Evolutionary conservation across 2,888 invertebrate species (phyloP), one percentile per base, ranked within the genome.

Genomic region (Acronicta leporina): DNA sequence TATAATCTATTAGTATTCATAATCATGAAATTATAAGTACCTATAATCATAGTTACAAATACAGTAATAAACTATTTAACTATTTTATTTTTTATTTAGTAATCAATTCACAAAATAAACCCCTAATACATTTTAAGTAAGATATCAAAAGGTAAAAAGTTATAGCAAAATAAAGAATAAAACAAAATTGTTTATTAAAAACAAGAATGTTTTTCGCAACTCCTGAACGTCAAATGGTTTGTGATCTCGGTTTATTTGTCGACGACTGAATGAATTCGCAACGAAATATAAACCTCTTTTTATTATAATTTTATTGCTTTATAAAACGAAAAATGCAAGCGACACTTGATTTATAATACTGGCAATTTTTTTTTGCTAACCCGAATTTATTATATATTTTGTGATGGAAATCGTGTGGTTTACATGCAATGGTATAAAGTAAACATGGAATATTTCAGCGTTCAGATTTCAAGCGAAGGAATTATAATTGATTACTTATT

Each of bases 291-390:
- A 62, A 53, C 40, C 20, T 6, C 13, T 42, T 65, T 66, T 49
- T 52, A 49, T 50, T 35, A 63, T 57, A 53, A 66, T 63, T 68
- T 63, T 63, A 72, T 60, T 57, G 44, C 64, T 72, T 72, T 44
- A 52, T 8, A 15, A 10, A 55, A 54, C 8, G 40, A 52, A 54
- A 50, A 63, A 58, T 71, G 51, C 63, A 67, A 63, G 52, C 43
- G 33, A 27, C 46, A 41, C 51, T 70, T 71, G 67, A 62, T 66
- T 67, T 70, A 70, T 62, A 55, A 49, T 14, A 53, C 44, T 5
- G 42, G 30, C 9, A 20, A 35, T 8, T 16, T 46, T 48, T 54
- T 63, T 70, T 71, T 55, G 47, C 43, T 33, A 41, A 15, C 27
- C 13, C 13, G 11, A 58, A 52, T 42, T 43, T 48, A 48, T 14